phyloP scores from a whole-genome alignment of 2,888 invertebrate genomes.

The Epirrita christyi region DNA sequence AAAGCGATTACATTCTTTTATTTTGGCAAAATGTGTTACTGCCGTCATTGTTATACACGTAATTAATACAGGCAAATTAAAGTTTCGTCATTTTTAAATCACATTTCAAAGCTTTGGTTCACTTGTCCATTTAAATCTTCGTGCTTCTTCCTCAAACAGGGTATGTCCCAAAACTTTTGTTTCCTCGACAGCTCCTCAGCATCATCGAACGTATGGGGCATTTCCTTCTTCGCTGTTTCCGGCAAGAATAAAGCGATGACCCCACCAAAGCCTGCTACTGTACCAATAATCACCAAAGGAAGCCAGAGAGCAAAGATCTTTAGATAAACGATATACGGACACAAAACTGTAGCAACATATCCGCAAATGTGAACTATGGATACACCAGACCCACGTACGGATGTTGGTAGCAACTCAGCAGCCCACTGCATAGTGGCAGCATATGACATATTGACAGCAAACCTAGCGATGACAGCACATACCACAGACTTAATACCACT shows the following conservation, averaged over 20 bases:
- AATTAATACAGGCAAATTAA: no score
- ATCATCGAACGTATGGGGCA: constrained; percentile 72
- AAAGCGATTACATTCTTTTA: background rate
- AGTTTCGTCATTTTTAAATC: no score
- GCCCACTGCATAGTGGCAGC: constrained; percentile 60
- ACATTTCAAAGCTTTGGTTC: constrained; percentile 38
- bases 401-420: constrained; percentile 60
- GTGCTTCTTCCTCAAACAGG: constrained; percentile 48
- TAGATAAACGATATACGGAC: constrained; percentile 65
- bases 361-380: constrained; percentile 61
- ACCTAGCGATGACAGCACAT: constrained; percentile 61
- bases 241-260: constrained; percentile 57
- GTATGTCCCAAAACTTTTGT: constrained; percentile 58
- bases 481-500: constrained; percentile 53
- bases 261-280: constrained; percentile 48
- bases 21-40: background rate
- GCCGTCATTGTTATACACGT: no score
- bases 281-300: constrained; percentile 58
- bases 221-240: constrained; percentile 65
- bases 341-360: constrained; percentile 55
- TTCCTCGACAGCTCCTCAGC: constrained; percentile 58
- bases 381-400: constrained; percentile 60
- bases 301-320: constrained; percentile 57
- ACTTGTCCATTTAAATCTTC: constrained; percentile 32
- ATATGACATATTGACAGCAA: constrained; percentile 60